Evolutionary conservation across 2,888 invertebrate genomes (phyloP).

Genomic region (Archaeoteleia sp.): DNA sequence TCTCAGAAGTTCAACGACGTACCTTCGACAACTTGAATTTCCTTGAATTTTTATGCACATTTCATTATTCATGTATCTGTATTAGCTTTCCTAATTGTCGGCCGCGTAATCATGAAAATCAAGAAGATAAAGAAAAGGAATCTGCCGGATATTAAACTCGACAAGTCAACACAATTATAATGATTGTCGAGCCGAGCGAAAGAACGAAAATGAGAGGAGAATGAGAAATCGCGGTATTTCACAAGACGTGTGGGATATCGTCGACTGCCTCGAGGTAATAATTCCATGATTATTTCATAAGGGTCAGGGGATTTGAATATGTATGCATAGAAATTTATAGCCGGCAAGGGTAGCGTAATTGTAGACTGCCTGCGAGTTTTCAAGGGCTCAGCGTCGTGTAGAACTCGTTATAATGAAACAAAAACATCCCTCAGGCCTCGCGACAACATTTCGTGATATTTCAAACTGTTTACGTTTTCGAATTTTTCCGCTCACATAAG

Average conservation of each 20-base stretch:
- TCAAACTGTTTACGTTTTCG: no score
- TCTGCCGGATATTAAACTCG: background rate
- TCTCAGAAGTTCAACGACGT: no score
- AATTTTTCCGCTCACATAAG: no score
- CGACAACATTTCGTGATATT: slow-evolving; percentile 67
- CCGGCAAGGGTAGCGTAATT: slow-evolving; percentile 64
- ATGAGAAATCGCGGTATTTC: slow-evolving; percentile 37
- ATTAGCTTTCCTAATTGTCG: no score
- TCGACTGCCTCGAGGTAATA: slow-evolving; percentile 64
- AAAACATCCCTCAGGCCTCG: slow-evolving; percentile 70
- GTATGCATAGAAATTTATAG: slow-evolving; percentile 72
- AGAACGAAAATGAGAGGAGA: slow-evolving; percentile 12
- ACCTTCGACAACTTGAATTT: no score
- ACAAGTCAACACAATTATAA: slow-evolving; percentile 21
- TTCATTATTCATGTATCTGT: no score
- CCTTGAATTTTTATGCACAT: no score
- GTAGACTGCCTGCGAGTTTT: slow-evolving; percentile 59
- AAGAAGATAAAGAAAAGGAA: slow-evolving; percentile 1
- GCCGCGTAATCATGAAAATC: no score
- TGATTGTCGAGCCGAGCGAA: slow-evolving; percentile 8
- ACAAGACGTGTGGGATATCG: slow-evolving; percentile 54
- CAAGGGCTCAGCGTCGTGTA: slow-evolving; percentile 51
- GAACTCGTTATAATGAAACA: slow-evolving; percentile 67
- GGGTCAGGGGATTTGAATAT: slow-evolving; percentile 68
- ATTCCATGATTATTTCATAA: slow-evolving; percentile 73